Evolutionary conservation across 2,888 invertebrate genomes (phyloP).

Genomic region (Ceramica pisi): DNA sequence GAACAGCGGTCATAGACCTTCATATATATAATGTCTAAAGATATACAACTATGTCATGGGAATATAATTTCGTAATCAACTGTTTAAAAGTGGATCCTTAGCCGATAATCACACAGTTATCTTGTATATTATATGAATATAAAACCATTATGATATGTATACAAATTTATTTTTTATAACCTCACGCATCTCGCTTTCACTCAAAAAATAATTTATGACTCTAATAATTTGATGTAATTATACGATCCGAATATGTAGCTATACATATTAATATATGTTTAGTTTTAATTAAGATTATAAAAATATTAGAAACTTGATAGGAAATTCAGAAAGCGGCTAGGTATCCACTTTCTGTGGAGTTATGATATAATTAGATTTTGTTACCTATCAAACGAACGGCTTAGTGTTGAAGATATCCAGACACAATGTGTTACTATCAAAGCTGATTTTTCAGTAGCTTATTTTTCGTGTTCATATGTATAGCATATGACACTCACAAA

Average conservation of each 20-base stretch:
- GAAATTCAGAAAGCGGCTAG: slow-evolving; percentile 36
- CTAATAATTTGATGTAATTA: slow-evolving; percentile 49
- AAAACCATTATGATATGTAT: slow-evolving; percentile 8
- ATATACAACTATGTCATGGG: not conserved
- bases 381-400: not conserved
- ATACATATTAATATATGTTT: slow-evolving; percentile 41
- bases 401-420: not conserved
- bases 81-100: not conserved
- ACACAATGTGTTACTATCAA: too few relatives aligned
- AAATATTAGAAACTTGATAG: slow-evolving; percentile 54
- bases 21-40: not conserved
- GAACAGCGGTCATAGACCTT: not conserved
- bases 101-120: not conserved
- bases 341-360: slow-evolving; percentile 17
- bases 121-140: not conserved
- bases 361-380: slow-evolving; percentile 7
- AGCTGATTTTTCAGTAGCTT: not conserved
- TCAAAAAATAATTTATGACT: slow-evolving; percentile 51
- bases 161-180: slow-evolving; percentile 32
- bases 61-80: slow-evolving; percentile 15
- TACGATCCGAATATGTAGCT: slow-evolving; percentile 29
- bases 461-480: too few relatives aligned
- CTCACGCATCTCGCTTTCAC: slow-evolving; percentile 46
- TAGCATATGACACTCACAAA: too few relatives aligned
- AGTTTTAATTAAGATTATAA: slow-evolving; percentile 45